Conservation (phyloP, 2,113 vertebrate genomes). For the Leptocoma aspasia region DNA sequence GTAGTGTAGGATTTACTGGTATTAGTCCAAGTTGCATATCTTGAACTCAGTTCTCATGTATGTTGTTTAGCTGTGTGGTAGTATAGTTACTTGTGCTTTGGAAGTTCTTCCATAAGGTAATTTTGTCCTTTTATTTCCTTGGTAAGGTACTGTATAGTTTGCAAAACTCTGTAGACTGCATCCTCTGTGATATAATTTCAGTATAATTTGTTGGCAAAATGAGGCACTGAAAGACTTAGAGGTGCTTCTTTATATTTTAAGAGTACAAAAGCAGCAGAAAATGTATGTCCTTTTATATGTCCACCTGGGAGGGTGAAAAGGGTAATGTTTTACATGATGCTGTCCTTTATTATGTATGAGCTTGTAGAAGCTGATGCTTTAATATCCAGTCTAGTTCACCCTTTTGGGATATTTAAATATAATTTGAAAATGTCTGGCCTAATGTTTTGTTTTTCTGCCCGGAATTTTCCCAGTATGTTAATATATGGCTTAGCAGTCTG, state of each 20-base stretch:
- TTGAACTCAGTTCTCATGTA: not conserved
- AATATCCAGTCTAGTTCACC: not conserved
- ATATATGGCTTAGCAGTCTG: not conserved
- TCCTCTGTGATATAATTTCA: not conserved
- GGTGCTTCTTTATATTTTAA: not conserved
- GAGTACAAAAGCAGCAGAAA: not conserved
- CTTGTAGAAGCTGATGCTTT: not conserved
- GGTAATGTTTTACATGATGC: not conserved
- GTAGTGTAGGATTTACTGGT: not conserved
- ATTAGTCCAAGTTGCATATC: rapidly evolving
- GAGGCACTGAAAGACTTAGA: not conserved
- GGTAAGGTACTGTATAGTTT: not conserved
- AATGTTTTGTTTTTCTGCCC: not conserved
- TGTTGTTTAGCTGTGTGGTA: not conserved
- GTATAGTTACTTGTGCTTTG: not conserved
- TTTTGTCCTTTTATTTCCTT: not conserved
- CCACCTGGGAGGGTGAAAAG: not conserved
- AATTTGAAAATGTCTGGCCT: not conserved
- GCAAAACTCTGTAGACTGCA: not conserved
- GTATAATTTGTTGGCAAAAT: not conserved
- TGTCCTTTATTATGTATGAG: not conserved
- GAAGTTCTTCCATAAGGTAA: not conserved
- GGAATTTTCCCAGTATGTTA: not conserved
- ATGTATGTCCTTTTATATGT: not conserved
- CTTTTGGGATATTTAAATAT: not conserved